These are phyloP conservation scores for Hypotaenidia philippensis DNA, from an alignment of 2,797 vertebrate genomes.

Conservation along the genomic window DNA sequence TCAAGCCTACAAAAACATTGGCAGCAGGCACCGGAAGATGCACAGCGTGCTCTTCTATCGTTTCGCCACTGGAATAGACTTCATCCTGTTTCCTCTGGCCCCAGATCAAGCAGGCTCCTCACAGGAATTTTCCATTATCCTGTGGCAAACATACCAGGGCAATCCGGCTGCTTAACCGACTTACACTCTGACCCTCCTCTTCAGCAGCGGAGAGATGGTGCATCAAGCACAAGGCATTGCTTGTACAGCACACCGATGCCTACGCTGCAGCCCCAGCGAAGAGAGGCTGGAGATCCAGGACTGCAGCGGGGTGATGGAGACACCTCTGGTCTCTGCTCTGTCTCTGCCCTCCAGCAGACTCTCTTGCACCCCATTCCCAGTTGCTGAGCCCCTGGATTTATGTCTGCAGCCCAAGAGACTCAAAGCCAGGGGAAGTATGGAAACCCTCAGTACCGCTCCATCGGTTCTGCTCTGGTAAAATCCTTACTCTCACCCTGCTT, in stretches of 20 bases:
- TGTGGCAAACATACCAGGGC: constrained; percentile 35
- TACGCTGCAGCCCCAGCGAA: accelerated
- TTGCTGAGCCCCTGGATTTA: background rate
- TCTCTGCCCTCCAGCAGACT: background rate
- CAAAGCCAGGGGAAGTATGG: accelerated
- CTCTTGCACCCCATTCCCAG: background rate
- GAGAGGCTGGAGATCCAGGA: background rate
- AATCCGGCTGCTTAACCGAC: background rate
- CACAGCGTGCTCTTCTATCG: background rate
- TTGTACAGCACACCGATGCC: accelerated
- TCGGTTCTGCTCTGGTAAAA: background rate
- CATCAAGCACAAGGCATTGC: background rate
- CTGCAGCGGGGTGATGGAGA: background rate
- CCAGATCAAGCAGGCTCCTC: constrained; percentile 43
- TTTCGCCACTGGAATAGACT: background rate
- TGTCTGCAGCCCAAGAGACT: background rate
- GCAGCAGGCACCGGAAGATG: constrained; percentile 45
- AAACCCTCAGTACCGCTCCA: background rate
- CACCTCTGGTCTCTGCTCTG: background rate
- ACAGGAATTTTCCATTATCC: constrained; percentile 72
- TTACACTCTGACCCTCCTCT: background rate
- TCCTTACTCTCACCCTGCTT: background rate
- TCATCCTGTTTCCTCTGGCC: constrained; percentile 70
- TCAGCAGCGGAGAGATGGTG: background rate
- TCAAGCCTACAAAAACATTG: background rate